A percentile compares a stretch with the other conserved stretches of the same genome.
Conservation (phyloP, 2,888 invertebrate genomes). For the Stenurella melanura region DNA sequence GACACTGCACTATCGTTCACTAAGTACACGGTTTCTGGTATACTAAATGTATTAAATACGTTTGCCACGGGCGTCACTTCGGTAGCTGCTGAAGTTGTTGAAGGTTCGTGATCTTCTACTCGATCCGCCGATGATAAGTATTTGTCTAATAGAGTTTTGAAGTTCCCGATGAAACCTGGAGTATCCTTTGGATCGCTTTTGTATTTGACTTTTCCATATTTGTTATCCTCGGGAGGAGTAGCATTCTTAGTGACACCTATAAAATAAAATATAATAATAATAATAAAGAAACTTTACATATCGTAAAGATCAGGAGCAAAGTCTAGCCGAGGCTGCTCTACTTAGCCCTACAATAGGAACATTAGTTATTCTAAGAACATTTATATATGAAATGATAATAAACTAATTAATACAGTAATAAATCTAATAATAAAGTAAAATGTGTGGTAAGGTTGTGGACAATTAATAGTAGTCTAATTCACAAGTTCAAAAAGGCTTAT, state of each 20-base stretch:
- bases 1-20: conserved; percentile 39
- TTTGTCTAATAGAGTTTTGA: conserved; percentile 45
- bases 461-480: too few relatives aligned
- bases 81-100: conserved; percentile 15
- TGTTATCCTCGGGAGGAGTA: not conserved
- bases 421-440: too few relatives aligned
- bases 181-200: conserved; percentile 16
- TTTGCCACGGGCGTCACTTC: conserved; percentile 8
- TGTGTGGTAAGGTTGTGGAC: too few relatives aligned
- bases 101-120: not conserved
- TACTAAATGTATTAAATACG: conserved; percentile 4
- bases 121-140: not conserved
- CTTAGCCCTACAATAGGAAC: too few relatives aligned
- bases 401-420: too few relatives aligned
- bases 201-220: conserved; percentile 22
- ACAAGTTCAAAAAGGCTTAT: too few relatives aligned
- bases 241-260: not conserved
- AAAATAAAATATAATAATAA: not conserved
- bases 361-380: too few relatives aligned
- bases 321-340: too few relatives aligned
- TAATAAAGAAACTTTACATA: too few relatives aligned
- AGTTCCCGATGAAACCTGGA: conserved; percentile 37
- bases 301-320: too few relatives aligned
- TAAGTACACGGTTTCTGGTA: conserved; percentile 10
- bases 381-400: too few relatives aligned